Conservation (phyloP, 2,888 invertebrate genomes). For the Lapara coniferarum region DNA sequence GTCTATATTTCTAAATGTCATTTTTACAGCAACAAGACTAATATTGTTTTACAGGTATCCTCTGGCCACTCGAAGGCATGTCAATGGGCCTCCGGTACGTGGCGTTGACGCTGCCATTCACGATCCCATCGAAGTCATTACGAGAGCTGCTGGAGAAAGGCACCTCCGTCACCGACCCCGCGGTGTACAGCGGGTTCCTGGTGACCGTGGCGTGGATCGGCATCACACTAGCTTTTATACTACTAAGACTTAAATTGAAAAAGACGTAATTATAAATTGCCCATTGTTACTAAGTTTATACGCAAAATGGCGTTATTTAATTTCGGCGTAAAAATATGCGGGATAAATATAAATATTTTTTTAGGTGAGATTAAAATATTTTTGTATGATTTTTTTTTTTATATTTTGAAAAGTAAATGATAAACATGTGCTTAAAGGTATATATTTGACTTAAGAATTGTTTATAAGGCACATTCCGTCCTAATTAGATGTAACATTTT, state of each 20-base stretch:
- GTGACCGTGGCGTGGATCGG: constrained; percentile 86
- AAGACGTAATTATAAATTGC: constrained; percentile 51
- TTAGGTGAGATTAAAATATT: no score
- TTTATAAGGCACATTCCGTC: background rate
- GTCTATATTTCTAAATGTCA: no score
- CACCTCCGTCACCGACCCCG: constrained; percentile 85
- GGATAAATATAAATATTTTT: no score
- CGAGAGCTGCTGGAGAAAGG: constrained; percentile 91
- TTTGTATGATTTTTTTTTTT: no score
- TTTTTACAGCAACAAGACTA: background rate
- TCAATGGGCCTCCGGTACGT: constrained; percentile 83
- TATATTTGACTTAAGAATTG: no score
- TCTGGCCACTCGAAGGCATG: constrained; percentile 89
- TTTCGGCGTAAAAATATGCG: no score
- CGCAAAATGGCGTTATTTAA: no score
- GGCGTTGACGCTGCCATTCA: constrained; percentile 89
- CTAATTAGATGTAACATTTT: background rate
- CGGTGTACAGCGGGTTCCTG: constrained; percentile 89
- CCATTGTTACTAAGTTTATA: background rate
- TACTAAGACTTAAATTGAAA: constrained; percentile 71
- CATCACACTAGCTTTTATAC: constrained; percentile 82
- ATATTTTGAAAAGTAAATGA: no score
- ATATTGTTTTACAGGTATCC: constrained; percentile 72
- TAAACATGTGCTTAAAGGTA: no score
- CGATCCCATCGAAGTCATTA: constrained; percentile 89